Evolutionary conservation across 1,140 invertebrate species (phyloP).

Genomic region (Nebria ingens): DNA sequence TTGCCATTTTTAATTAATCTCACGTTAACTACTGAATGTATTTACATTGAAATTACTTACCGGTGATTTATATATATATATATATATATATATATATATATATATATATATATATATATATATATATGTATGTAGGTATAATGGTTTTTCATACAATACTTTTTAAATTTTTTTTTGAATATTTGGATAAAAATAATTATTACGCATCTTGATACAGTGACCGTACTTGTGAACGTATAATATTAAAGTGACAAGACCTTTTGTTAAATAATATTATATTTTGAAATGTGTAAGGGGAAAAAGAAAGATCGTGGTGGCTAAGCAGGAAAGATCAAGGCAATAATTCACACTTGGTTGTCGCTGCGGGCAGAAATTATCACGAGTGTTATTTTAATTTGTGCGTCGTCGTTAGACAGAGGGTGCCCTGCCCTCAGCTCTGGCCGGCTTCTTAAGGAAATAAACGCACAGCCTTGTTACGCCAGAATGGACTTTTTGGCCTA

Average conservation of each 20-base stretch:
- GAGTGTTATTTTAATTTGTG: constrained; percentile 7
- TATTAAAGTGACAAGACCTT: not conserved
- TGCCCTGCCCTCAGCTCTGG: not conserved
- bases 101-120: too few species aligned
- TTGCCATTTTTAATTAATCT: constrained; percentile 8
- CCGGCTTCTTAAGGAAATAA: not conserved
- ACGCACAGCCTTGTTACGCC: not conserved
- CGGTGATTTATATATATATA: too few species aligned
- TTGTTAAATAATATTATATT: not conserved
- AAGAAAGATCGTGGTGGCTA: not conserved
- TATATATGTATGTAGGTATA: too few species aligned
- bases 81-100: too few species aligned
- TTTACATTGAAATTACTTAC: not conserved
- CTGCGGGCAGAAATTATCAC: not conserved
- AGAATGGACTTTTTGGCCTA: not conserved
- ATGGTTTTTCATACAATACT: not conserved
- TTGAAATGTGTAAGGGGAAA: too few species aligned
- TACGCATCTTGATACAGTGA: too few species aligned
- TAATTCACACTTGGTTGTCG: constrained; percentile 1
- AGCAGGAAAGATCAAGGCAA: not conserved
- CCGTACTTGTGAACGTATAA: not conserved
- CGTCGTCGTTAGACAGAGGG: not conserved
- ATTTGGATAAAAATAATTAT: not conserved
- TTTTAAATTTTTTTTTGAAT: not conserved
- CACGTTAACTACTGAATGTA: not conserved